Base-by-base conservation (phyloP, 2,113 vertebrate species). In the Hippocampus abdominalis region DNA sequence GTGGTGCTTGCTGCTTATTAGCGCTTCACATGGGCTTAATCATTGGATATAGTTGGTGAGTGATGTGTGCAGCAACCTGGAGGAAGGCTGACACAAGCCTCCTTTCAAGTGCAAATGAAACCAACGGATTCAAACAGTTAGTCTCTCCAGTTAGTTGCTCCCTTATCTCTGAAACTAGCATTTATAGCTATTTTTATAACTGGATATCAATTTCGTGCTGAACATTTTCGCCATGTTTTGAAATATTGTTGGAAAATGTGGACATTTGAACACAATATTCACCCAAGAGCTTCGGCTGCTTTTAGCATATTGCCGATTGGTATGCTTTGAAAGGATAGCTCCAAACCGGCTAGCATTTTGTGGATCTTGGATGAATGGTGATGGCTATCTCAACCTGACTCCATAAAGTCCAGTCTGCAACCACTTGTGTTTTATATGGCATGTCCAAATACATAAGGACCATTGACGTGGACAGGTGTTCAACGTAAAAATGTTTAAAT, bases 1-100 rank as follows among this genome's bases (percentile, higher is more conserved):
- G 85, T 88, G 84, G 87, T 84, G 80, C 82, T 85, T 75, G 77
- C 80, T 87, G 79, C 86, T 87, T 89, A 83, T 87, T 87, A 89
- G 84, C 72, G 85, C 86, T 85, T 84, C 83, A 72, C 84, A 81
- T 80, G 59, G 81, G 82, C 80, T 83, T 90, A 87, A 89, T 88
- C 87, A 88, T 74, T 32, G 81, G 78, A 61, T 78, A 69, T 72
- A 16, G 80, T 76, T 83, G 72, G 84, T 89, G 87, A 74, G 79
- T 29, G 78, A 87, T 80, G 78, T 85, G 83, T 78, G 81, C 79
- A 84, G 75, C 72, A 77, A 81, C 80, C 79, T 80, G 81, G 69
- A 80, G 69, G 56, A 82, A 73, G 74, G 69, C 70, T 84, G 85
- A 77, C 64, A 60, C 59, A 23, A 70, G 56, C 36, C 67, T 16